Conservation (phyloP, 2,888 invertebrate genomes). For the Agrotis clavis region DNA sequence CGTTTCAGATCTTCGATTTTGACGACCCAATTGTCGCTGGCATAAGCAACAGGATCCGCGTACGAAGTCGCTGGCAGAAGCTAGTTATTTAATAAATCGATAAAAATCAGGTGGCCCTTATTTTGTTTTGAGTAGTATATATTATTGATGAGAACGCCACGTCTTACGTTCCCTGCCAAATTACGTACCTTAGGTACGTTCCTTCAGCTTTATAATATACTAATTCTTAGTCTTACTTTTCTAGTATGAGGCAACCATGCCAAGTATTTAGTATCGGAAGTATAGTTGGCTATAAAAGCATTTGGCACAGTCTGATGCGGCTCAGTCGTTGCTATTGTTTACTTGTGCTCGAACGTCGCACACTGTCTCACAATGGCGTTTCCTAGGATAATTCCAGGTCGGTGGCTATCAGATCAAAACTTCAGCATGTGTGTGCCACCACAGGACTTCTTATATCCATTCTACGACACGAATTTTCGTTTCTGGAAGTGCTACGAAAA, state of each 20-base stretch:
- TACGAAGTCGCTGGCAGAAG: no score
- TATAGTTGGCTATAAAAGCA: conserved; percentile 71
- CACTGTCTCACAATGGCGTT: conserved; percentile 65
- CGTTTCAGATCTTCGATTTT: no score
- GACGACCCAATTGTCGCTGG: no score
- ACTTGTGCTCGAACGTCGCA: conserved; percentile 25
- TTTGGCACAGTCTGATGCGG: conserved; percentile 62
- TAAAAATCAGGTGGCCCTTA: no score
- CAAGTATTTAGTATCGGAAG: conserved; percentile 62
- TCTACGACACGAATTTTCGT: conserved; percentile 66
- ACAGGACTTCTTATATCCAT: conserved; percentile 71
- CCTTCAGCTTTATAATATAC: not conserved
- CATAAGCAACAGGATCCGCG: no score
- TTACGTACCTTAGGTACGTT: not conserved
- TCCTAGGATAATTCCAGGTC: conserved; percentile 63
- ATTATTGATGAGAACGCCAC: not conserved
- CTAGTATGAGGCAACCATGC: conserved; percentile 58
- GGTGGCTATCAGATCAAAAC: conserved; percentile 59
- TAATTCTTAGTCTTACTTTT: conserved; percentile 7
- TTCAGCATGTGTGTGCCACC: conserved; percentile 69
- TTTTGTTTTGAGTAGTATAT: no score
- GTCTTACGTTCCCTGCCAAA: not conserved
- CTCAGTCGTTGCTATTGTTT: conserved; percentile 65
- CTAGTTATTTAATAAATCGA: no score
- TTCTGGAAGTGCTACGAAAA: conserved; percentile 70